Evolutionary conservation across 2,888 invertebrate genomes (phyloP), one percentile per base, ranked within the genome.

Genomic region (Nomada goodeniana): DNA sequence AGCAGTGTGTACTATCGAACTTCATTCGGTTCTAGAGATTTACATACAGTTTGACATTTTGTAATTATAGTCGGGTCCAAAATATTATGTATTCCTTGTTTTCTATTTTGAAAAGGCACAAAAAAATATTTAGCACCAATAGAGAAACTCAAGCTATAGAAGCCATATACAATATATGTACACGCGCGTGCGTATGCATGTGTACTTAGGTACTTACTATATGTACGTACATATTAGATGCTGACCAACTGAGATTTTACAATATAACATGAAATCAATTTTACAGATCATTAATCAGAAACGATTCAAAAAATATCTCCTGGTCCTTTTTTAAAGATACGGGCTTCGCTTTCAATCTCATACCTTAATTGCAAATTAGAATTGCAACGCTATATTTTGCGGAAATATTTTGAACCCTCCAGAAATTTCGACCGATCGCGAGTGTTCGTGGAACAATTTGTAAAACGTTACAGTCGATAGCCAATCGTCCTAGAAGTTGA

Each of bases 391-490:
- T 26, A 42, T 0, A 61, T 13, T 52, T 44, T 47, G 36, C 36
- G 36, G 36, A 36, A 7, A 36, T 36, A 36, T 36, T 36, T 61
- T 36, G 52, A 72, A 57, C 11, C 7, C 15, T 80, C 80, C 9
- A 79, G 80, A 80, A 79, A 68, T 80, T 80, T 72, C 80, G 61
- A 72, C 20, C 1, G 44, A 20, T n/a, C 5, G 18, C 9, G 29
- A 18, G 2, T 36, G 23, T 13, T 36, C 15, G 3, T 29, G 7
- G 20, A 0, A 9, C 23, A 10, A 11, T 68, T 64, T 53, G 52
- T 13, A 29, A 53, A 72, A 59, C 26, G 42, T 29, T n/a, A 15
- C 42, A 59, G 73, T 57, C n/a, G 29, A 44, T 36, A n/a, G 3
- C 50, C 13, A 55, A 23, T 44, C 52, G 42, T 61, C 7, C 2